A percentile compares a stretch with the other conserved stretches of the same genome.
Conservation (phyloP, 2,113 vertebrate genomes). For the Oryzias melastigma region DNA sequence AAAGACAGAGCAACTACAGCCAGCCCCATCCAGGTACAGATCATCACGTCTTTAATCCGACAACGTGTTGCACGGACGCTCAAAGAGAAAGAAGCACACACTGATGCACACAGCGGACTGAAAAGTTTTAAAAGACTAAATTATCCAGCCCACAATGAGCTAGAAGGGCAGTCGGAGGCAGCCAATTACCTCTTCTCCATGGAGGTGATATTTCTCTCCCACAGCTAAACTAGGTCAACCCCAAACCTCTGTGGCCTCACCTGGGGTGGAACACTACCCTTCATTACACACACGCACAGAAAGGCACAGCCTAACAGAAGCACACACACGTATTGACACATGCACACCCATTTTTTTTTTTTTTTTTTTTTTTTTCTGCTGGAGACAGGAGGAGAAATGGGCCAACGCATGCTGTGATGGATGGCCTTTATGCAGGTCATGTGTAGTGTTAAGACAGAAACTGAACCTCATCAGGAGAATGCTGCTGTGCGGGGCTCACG, state of each 20-base stretch:
- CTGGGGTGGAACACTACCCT: conserved; percentile 66
- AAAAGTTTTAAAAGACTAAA: conserved; percentile 65
- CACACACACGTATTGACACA: conserved; percentile 38
- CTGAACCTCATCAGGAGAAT: conserved; percentile 59
- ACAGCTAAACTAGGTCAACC: conserved; percentile 76
- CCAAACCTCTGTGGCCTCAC: conserved; percentile 67
- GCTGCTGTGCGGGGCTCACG: conserved; percentile 45
- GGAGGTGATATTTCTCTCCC: conserved; percentile 73
- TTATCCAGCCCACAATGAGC: conserved; percentile 68
- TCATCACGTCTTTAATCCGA: background rate
- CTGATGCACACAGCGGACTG: conserved; percentile 13
- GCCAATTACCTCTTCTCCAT: conserved; percentile 72
- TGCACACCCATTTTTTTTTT: conserved; percentile 50
- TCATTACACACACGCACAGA: conserved; percentile 53
- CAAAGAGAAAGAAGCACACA: conserved; percentile 6
- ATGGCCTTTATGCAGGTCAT: conserved; percentile 73
- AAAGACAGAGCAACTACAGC: conserved; percentile 84
- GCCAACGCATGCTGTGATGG: conserved; percentile 65
- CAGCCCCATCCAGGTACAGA: conserved; percentile 87
- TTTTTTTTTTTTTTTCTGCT: conserved; percentile 56
- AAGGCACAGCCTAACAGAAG: conserved; percentile 23
- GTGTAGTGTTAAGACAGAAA: conserved; percentile 74
- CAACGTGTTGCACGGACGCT: background rate
- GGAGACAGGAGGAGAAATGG: conserved; percentile 70
- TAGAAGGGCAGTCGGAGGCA: conserved; percentile 72